Conservation (phyloP, 2,797 vertebrate species). For the Rhinichthys osculus region DNA sequence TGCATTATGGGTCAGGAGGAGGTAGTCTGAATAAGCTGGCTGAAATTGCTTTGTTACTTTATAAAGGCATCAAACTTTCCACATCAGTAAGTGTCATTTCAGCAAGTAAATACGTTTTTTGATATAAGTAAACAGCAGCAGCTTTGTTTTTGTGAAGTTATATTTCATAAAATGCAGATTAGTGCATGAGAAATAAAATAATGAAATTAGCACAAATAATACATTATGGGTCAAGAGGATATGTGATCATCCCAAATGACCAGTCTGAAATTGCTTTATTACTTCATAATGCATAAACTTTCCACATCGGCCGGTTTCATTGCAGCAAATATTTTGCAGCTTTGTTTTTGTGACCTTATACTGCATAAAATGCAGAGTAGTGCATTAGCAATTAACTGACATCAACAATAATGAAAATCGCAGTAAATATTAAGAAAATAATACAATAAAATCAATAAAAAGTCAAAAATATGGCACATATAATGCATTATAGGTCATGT, state of each 20-base stretch:
- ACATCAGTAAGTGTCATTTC: background rate
- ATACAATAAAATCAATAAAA: background rate
- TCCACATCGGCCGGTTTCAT: too few relatives aligned
- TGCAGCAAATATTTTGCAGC: too few relatives aligned
- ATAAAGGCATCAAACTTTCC: background rate
- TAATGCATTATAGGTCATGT: background rate
- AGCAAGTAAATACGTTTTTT: too few relatives aligned
- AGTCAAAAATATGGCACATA: background rate
- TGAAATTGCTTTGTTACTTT: background rate
- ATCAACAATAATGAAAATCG: background rate
- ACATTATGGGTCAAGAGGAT: too few relatives aligned
- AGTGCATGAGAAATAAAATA: too few relatives aligned
- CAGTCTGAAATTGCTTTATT: too few relatives aligned
- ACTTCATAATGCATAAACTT: too few relatives aligned
- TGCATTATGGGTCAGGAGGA: background rate
- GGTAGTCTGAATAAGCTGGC: background rate
- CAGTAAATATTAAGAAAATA: background rate
- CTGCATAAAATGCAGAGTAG: background rate
- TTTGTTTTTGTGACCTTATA: background rate
- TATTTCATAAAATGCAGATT: background rate
- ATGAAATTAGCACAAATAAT: background rate
- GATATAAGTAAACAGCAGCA: background rate
- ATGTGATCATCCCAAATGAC: too few relatives aligned
- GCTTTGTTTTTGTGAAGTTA: background rate
- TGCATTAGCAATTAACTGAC: background rate